Base-by-base conservation (phyloP, 2,888 invertebrate genomes). In the Tuta absoluta region DNA sequence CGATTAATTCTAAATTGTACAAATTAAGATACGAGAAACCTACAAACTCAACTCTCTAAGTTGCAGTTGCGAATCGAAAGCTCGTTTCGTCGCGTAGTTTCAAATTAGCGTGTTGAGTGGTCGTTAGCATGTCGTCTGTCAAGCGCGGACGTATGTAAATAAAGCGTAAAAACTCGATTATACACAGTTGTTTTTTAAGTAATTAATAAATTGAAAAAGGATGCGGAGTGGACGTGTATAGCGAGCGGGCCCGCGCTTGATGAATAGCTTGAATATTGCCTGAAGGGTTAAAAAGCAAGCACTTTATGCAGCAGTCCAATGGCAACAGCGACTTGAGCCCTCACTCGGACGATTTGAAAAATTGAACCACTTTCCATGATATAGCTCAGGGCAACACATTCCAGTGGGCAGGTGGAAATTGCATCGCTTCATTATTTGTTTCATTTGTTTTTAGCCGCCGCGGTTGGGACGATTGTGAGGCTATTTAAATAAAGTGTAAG, bases 301-400 rank as follows among this genome's bases (percentile, higher is more conserved):
- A 65, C 65, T 66, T 66, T 67, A 66, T 65, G 41, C 58, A 62
- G 62, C 56, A 64, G 49, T 68, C 64, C 67, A 69, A 69, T 69
- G 68, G 69, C 65, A 70, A 68, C 63, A 62, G 64, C 65, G 65
- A 65, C 63, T 66, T 62, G 58, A 67, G 63, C 67, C 62, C 67
- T 68, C 70, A 62, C 65, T 68, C 66, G 67, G 71, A 69, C 70
- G 68, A 71, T 80, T 84, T 84, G 81, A 85, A 84, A 84, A 86
- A 87, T 85, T 77, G 74, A 74, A 84, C 82, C 84, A 85, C 85
- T 86, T 86, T 85, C 85, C 77, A 72, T 79, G 79, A 76, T 77
- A 77, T 80, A 68, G 80, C 82, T 81, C 68, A 75, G 71, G 79
- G 79, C 82, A 72, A 71, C 70, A 77, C 83, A 82, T 85, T 82